Base-by-base conservation (phyloP, 2,888 invertebrate genomes). In the Zelleria hepariella region DNA sequence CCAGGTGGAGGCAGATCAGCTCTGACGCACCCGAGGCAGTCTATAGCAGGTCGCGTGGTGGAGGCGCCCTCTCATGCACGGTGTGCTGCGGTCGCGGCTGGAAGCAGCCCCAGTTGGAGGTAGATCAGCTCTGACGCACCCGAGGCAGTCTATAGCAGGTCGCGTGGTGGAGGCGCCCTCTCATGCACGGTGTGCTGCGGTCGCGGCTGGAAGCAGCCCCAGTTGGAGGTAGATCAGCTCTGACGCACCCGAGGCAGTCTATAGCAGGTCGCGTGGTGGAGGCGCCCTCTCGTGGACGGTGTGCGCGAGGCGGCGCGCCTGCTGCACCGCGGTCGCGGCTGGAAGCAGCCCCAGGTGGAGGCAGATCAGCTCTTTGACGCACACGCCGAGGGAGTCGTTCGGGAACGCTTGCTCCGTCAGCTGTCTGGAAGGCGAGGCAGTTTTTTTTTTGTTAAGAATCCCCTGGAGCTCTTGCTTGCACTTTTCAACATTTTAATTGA, bases 111-210 rank as follows among this genome's bases (percentile, higher is more conserved):
- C 61, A 96, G 84, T 81, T 97, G 96, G 27, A 96, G 91, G 75
- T 95, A 96, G 68, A 93, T 94, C 63, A 97, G 81, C 80, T 97
- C 96, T n/a, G n/a, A n/a, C n/a, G n/a, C n/a, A n/a, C n/a, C n/a
- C n/a, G n/a, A n/a, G n/a, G n/a, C n/a, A n/a, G n/a, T n/a, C n/a
- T n/a, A n/a, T n/a, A n/a, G n/a, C n/a, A n/a, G n/a, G n/a, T n/a
- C n/a, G n/a, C n/a, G n/a, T n/a, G n/a, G n/a, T n/a, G n/a, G n/a
- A n/a, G n/a, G n/a, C n/a, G n/a, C n/a, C n/a, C n/a, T n/a, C n/a
- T n/a, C n/a, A n/a, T n/a, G 55, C 2, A 27, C 55, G 2, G 27
- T 55, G 55, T 55, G 55, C 7, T 0, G 96, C 95, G 60, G 94
- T 94, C 2, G 95, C 92, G 0, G 96, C 92, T 0, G 96, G 95